phyloP scores from a whole-genome alignment of 2,113 vertebrate species.

The Nematolebias whitei region DNA sequence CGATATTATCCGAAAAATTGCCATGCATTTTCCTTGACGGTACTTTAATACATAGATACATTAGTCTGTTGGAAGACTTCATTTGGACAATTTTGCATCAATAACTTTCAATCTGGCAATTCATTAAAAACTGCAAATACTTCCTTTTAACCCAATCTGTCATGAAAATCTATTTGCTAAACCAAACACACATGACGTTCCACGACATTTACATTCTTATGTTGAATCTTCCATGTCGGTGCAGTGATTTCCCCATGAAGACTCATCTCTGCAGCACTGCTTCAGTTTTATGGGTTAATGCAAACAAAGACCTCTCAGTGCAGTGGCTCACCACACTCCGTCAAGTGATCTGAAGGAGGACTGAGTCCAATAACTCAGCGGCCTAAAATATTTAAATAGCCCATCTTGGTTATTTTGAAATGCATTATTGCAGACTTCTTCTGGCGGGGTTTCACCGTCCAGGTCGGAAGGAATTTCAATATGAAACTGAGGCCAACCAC shows the following conservation, averaged over 20 bases:
- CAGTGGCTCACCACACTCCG: conserved; percentile 19
- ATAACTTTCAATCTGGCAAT: too few species aligned
- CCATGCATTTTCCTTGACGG: too few species aligned
- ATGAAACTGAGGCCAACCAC: conserved; percentile 52
- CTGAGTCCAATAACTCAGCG: conserved; percentile 47
- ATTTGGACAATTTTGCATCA: too few species aligned
- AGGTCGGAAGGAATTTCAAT: conserved; percentile 59
- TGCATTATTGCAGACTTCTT: conserved; percentile 40
- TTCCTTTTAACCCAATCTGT: too few species aligned
- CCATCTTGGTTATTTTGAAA: conserved; percentile 42
- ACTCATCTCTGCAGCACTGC: conserved; percentile 26
- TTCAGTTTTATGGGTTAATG: conserved; percentile 44
- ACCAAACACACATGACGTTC: too few species aligned
- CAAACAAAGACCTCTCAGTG: conserved; percentile 52
- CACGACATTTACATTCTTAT: background rate
- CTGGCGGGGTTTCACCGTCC: conserved; percentile 37
- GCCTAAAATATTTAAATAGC: conserved; percentile 62
- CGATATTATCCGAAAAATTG: background rate
- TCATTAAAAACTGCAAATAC: too few species aligned
- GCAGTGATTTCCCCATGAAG: conserved; percentile 18
- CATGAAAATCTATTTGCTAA: too few species aligned
- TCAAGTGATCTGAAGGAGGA: conserved; percentile 48
- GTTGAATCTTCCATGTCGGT: conserved; percentile 8
- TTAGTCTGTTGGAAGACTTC: too few species aligned
- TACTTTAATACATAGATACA: too few species aligned